phyloP scores from a whole-genome alignment of 2,113 vertebrate species.

The Brevimyrus niger region DNA sequence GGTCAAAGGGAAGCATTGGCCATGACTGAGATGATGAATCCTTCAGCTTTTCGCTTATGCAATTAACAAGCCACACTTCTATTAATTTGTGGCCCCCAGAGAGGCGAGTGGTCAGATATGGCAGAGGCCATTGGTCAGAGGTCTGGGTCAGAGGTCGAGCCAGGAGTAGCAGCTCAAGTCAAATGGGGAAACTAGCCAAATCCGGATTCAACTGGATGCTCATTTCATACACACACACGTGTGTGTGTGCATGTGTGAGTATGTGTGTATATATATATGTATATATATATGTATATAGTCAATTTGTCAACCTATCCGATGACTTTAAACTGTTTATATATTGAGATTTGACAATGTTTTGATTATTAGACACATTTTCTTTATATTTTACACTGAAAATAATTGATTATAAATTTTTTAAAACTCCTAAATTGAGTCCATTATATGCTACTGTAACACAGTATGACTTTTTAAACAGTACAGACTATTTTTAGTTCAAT shows the following conservation, averaged over 20 bases:
- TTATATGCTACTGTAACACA: neutral
- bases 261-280: neutral
- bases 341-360: neutral
- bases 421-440: slow-evolving; percentile 46
- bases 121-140: slow-evolving; percentile 72
- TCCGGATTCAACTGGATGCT: slow-evolving; percentile 53
- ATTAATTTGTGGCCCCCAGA: slow-evolving; percentile 79
- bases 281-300: no score
- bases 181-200: slow-evolving; percentile 65
- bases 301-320: no score
- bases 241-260: neutral
- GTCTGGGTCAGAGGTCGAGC: slow-evolving; percentile 72
- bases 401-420: slow-evolving; percentile 81
- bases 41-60: slow-evolving; percentile 73
- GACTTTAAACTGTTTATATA: no score
- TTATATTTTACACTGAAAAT: slow-evolving; percentile 79
- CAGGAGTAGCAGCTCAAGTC: slow-evolving; percentile 64
- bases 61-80: slow-evolving; percentile 77
- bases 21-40: slow-evolving; percentile 85
- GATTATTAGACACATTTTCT: neutral
- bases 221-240: neutral
- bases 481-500: slow-evolving; percentile 75
- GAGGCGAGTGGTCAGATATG: slow-evolving; percentile 73
- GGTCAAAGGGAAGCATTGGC: slow-evolving; percentile 79
- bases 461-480: neutral